Conservation (phyloP, 64 coral and sea anemone species). For the Actinia tenebrosa region DNA sequence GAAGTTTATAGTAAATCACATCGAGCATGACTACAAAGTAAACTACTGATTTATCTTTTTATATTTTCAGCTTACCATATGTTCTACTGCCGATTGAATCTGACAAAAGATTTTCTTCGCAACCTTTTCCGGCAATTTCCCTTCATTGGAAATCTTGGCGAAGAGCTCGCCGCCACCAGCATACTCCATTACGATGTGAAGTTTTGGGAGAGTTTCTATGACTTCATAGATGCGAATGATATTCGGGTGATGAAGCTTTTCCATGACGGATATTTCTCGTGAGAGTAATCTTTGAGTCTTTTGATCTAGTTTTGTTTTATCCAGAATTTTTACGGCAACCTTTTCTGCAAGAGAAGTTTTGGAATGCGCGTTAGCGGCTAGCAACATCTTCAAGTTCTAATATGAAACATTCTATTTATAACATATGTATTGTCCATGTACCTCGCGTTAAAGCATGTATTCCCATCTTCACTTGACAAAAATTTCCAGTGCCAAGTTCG, state of each 20-base stretch:
- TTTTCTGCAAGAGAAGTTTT: conserved; percentile 73
- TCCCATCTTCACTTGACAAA: conserved; percentile 98
- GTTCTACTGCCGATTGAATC: conserved; percentile 83
- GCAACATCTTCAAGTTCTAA: background rate
- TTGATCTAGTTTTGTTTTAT: conserved; percentile 96
- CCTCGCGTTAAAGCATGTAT: conserved; percentile 94
- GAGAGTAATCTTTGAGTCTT: conserved; percentile 94
- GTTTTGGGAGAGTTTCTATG: conserved; percentile 88
- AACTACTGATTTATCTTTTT: background rate
- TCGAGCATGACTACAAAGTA: background rate
- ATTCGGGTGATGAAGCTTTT: conserved; percentile 95
- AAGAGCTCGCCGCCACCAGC: conserved; percentile 88
- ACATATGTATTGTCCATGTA: conserved; percentile 4
- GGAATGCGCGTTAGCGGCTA: background rate
- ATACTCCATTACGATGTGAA: conserved; percentile 94
- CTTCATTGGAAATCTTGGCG: conserved; percentile 95
- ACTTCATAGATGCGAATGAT: conserved; percentile 97
- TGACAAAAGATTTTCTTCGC: conserved; percentile 82
- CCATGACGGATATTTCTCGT: conserved; percentile 96
- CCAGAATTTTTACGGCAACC: conserved; percentile 95
- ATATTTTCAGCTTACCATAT: conserved; percentile 76
- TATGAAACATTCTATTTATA: background rate
- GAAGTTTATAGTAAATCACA: background rate
- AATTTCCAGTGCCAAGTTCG: conserved; percentile 92
- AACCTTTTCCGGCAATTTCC: conserved; percentile 80